Evolutionary conservation across 2,113 vertebrate species (phyloP).

Genomic region (Triplophysa rosa): DNA sequence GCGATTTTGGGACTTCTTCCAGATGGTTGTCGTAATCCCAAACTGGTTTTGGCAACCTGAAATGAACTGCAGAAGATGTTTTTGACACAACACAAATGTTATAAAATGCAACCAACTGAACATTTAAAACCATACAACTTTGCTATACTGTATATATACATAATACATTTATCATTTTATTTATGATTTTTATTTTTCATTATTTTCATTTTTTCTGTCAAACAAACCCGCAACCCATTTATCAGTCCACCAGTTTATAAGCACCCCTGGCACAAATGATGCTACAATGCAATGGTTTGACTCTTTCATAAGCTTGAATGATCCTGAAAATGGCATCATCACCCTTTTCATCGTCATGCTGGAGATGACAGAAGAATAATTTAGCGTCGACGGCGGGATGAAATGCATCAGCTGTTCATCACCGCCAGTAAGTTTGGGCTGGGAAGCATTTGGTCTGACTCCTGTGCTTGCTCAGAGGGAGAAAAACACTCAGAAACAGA

Average conservation of each 20-base stretch:
- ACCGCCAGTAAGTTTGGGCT: conserved; percentile 26
- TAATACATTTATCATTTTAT: too few relatives aligned
- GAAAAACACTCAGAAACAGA: conserved; percentile 9
- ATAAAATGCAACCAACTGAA: too few relatives aligned
- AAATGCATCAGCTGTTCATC: conserved; percentile 29
- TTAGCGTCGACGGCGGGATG: background rate
- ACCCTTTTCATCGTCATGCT: background rate
- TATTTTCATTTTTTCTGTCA: too few relatives aligned
- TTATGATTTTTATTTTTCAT: too few relatives aligned
- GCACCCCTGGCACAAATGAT: background rate
- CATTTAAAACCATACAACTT: too few relatives aligned
- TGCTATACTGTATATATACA: too few relatives aligned
- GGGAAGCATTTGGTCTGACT: conserved; percentile 40
- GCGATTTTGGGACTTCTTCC: background rate
- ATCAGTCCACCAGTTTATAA: background rate
- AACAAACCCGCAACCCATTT: too few relatives aligned
- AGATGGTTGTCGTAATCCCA: background rate
- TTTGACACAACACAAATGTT: background rate
- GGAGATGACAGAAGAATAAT: conserved; percentile 7
- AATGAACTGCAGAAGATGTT: background rate
- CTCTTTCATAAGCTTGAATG: background rate
- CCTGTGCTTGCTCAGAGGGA: conserved; percentile 3
- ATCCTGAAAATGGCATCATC: background rate
- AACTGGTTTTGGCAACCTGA: conserved; percentile 6
- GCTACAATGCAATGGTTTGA: conserved; percentile 13